Evolutionary conservation across 2,797 vertebrate genomes (phyloP), one percentile per base, ranked within the genome.

Genomic region (Enteromius trimaculatus): DNA sequence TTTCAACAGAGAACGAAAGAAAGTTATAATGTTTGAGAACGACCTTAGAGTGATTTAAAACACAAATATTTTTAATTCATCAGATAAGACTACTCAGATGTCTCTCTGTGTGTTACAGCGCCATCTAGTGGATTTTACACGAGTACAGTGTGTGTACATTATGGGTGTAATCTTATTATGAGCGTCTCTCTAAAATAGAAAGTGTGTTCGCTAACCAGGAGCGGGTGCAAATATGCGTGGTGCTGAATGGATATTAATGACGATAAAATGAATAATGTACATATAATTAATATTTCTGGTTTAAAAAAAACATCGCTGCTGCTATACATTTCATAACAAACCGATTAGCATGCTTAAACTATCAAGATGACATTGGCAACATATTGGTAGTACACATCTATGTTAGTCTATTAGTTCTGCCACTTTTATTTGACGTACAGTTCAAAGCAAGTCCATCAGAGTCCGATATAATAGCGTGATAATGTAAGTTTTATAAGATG

Each of bases 161-260:
- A 14, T 7, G 16, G 11, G 23, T 19, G 39, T 70, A 70, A 83
- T 77, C 74, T 83, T 23, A 58, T 82, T 55, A 77, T 17, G n/a
- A 34, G 3, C 37, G 29, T 47, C 11, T 34, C 2, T 66, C 37
- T 62, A 10, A 62, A 71, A 62, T 47, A 44, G 34, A 81, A n/a
- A 44, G 49, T 21, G 31, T n/a, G 37, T 69, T 44, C 1, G 2
- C 21, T 42, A n/a, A 66, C 29, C 21, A 16, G 39, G 4, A 23
- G 3, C 19, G 19, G 6, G 37, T 23, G 29, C 42, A 37, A 74
- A 17, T 2, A 47, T 34, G 14, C 34, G 21, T 34, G 9, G 7
- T 39, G 51, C 37, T 70, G 6, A 2, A 8, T 26, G 37, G 71
- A 14, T 47, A 47, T 55, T 49, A 21, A 3, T 37, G 21, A 6